phyloP scores from a whole-genome alignment of 2,113 vertebrate genomes.

The Ciconia boyciana region DNA sequence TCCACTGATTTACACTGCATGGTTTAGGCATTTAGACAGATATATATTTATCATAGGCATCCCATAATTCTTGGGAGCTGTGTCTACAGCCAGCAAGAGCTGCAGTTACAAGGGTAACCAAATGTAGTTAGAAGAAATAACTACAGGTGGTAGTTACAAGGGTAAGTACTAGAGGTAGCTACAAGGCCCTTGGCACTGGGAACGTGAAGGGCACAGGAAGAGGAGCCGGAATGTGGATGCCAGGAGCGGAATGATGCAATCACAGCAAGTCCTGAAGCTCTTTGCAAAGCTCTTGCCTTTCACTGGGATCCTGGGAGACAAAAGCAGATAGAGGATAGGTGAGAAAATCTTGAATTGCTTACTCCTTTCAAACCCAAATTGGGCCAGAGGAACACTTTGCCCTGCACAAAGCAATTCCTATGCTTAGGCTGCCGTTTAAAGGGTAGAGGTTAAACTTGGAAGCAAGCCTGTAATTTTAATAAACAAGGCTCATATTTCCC shows the following conservation, averaged over 20 bases:
- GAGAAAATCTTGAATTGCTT: constrained; percentile 35
- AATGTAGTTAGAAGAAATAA: neutral
- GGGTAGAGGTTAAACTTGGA: constrained; percentile 27
- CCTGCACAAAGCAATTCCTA: neutral
- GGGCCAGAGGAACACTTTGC: neutral
- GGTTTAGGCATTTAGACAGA: neutral
- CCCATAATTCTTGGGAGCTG: neutral
- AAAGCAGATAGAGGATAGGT: constrained; percentile 4
- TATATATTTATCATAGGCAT: neutral
- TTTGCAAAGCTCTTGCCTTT: neutral
- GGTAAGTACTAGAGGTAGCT: neutral
- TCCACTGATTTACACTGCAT: neutral
- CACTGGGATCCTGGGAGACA: neutral
- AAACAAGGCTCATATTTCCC: constrained; percentile 55
- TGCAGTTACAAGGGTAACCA: neutral
- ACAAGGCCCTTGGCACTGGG: neutral
- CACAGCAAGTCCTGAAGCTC: neutral
- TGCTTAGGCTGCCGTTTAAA: constrained; percentile 36
- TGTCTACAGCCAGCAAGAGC: neutral
- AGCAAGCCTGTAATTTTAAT: constrained; percentile 66
- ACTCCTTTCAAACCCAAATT: neutral
- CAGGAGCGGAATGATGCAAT: neutral
- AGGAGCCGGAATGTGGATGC: neutral
- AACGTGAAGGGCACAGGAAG: neutral
- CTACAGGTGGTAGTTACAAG: neutral